Base-by-base conservation (phyloP, 2,113 vertebrate species). In the Lynx canadensis region DNA sequence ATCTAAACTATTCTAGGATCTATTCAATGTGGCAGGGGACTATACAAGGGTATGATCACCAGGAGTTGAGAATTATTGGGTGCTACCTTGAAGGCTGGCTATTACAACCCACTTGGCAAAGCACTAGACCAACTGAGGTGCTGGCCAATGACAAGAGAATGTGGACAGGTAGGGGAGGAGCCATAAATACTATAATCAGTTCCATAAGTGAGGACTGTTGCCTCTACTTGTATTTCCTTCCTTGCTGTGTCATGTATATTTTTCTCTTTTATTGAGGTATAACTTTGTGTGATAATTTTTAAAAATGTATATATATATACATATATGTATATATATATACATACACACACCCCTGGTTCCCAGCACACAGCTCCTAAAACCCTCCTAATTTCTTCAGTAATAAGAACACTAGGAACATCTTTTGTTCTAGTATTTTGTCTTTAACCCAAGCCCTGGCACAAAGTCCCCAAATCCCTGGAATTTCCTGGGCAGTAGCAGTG, bases 341-440 rank as follows among this genome's bases (percentile, higher is more conserved):
- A 60, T 21, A 60, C 57, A 60, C 57, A 60, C 57, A 60, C 57
- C 2, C 38, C 79, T 52, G 52, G 31, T 66, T 88, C n/a, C 65
- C 66, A 55, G 27, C 41, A 88, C 41, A 65, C 23, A 78, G 55
- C n/a, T 88, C 19, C 83, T 81, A 74, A 88, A 92, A n/a, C 66
- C n/a, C n/a, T 92, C 65, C 66, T 66, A 68, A 76, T 73, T 85
- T 84, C 69, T 29, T 57, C 65, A 76, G 31, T 83, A 38, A 76
- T 66, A 90, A 76, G n/a, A 63, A 5, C n/a, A 45, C 23, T 45
- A 82, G 55, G 45, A 65, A 23, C 16, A 85, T 68, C 48, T 91
- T 78, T 76, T 66, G 10, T 93, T 90, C 79, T 78, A 83, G 73
- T 71, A 76, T n/a, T 90, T 95, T 60, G 11, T 78, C 21, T 90